phyloP scores from a whole-genome alignment of 2,888 invertebrate species.

The Agriopis aurantiaria region DNA sequence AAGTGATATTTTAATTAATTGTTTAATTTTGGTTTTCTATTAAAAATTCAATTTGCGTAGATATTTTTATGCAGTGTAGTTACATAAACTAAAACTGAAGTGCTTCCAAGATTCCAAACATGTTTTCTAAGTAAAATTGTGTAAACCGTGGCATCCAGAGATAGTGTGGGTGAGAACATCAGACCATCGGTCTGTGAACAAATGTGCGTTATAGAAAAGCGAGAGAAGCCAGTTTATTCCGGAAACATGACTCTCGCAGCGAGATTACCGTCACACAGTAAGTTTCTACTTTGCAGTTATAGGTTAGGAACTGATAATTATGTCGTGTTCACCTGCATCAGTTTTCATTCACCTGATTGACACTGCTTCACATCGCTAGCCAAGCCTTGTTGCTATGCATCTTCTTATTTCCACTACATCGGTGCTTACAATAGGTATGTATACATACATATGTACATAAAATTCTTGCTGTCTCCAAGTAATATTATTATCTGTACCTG shows the following conservation, averaged over 20 bases:
- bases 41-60: neutral
- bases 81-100: neutral
- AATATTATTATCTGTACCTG: too few species aligned
- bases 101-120: constrained; percentile 6
- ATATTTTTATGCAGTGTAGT: neutral
- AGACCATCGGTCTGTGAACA: constrained; percentile 60
- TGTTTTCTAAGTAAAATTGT: constrained; percentile 42
- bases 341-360: too few species aligned
- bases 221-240: constrained; percentile 61
- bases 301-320: constrained; percentile 9
- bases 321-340: neutral
- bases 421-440: too few species aligned
- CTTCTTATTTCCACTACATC: neutral
- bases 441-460: too few species aligned
- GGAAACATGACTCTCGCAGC: constrained; percentile 78
- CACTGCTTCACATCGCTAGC: neutral
- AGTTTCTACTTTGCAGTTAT: constrained; percentile 53
- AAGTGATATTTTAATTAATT: neutral
- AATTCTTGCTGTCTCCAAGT: too few species aligned
- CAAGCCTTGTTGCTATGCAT: neutral
- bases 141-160: constrained; percentile 66
- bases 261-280: constrained; percentile 74
- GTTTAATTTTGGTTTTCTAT: too few species aligned
- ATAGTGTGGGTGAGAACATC: constrained; percentile 57
- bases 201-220: constrained; percentile 72